A percentile compares a stretch with the other conserved stretches of the same genome.
Evolutionary conservation across 2,113 vertebrate genomes (phyloP).

Genomic region (Cryptotis parvus): DNA sequence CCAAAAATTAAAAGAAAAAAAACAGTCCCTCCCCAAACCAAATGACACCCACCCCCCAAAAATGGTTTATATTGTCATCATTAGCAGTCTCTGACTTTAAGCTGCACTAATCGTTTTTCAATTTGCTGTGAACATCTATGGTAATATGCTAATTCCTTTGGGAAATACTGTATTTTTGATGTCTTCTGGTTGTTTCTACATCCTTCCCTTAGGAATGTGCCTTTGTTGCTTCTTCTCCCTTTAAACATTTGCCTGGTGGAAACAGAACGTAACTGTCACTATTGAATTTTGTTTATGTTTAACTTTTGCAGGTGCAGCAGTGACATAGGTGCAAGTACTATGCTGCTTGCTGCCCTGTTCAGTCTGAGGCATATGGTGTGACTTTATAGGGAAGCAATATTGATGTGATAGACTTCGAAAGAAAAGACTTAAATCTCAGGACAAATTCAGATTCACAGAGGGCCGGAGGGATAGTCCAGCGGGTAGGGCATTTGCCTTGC

Average conservation of each 20-base stretch:
- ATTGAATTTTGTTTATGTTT: slow-evolving; percentile 39
- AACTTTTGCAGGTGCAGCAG: neutral
- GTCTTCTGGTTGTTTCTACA: neutral
- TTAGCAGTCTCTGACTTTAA: neutral
- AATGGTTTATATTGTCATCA: neutral
- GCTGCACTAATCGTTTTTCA: neutral
- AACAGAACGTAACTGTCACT: slow-evolving; percentile 1
- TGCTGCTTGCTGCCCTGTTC: neutral
- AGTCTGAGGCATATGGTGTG: neutral
- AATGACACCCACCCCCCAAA: neutral
- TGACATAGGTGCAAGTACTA: neutral
- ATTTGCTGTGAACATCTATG: neutral
- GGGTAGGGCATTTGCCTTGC: too few relatives aligned
- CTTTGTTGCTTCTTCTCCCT: slow-evolving; percentile 36
- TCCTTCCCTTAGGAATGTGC: slow-evolving; percentile 54
- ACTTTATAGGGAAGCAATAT: neutral
- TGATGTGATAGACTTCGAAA: neutral
- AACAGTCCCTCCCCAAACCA: too few relatives aligned
- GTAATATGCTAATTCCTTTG: neutral
- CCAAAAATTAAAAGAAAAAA: neutral
- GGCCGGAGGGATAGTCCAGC: too few relatives aligned
- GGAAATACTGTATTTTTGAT: slow-evolving; percentile 26
- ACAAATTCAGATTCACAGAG: too few relatives aligned
- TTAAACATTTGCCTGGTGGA: slow-evolving; percentile 40
- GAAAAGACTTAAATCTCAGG: neutral